phyloP scores from a whole-genome alignment of 37 sponge, comb jelly and placozoan species.

The Chondrosia reniformis region DNA sequence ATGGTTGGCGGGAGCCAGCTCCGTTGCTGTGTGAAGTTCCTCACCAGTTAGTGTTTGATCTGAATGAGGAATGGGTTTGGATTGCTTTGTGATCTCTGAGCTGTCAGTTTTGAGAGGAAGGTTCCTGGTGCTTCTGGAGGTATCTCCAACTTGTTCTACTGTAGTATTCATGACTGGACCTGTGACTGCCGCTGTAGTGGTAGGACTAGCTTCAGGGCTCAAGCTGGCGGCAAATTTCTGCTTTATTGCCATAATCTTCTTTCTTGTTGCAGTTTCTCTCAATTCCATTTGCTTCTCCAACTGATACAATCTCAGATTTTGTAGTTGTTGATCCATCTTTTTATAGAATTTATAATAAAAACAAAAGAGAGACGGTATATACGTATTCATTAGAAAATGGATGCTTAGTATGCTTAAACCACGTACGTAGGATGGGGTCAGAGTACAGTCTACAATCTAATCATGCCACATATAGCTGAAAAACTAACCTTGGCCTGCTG shows the following conservation, averaged over 20 bases:
- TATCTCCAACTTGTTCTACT: not conserved
- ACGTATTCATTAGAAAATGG: too few species aligned
- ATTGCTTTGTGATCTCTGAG: not conserved
- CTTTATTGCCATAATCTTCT: conserved; percentile 70
- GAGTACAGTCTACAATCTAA: too few species aligned
- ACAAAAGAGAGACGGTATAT: too few species aligned
- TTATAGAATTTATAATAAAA: too few species aligned
- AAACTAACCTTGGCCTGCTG: conserved; percentile 34
- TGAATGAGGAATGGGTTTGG: not conserved
- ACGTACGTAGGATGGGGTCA: too few species aligned
- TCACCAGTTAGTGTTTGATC: not conserved
- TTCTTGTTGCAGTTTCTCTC: conserved; percentile 77
- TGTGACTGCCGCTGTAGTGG: not conserved
- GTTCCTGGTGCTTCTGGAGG: not conserved
- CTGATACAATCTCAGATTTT: conserved; percentile 46
- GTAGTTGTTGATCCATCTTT: conserved; percentile 54
- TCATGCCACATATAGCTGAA: not conserved
- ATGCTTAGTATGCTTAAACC: too few species aligned
- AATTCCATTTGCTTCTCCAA: conserved; percentile 75
- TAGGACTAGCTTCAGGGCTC: not conserved
- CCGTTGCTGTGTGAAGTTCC: not conserved
- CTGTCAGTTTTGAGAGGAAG: too few species aligned
- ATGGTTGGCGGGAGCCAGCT: not conserved
- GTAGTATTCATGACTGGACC: not conserved
- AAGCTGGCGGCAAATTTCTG: conserved; percentile 28